Conservation (phyloP, 2,113 vertebrate species). For the Prunella himalayana region DNA sequence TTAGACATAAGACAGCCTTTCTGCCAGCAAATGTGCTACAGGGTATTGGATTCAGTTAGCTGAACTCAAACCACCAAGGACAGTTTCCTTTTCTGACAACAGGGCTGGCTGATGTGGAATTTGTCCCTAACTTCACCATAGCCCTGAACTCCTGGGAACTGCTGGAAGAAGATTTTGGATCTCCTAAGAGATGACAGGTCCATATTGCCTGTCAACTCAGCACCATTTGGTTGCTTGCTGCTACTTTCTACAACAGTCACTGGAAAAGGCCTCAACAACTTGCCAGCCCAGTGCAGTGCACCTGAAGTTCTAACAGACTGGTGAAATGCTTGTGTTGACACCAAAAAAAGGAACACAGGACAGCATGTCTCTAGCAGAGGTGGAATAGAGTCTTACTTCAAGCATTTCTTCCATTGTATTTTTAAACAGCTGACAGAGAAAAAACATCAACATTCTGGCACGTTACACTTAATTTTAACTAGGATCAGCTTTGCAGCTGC, state of each 20-base stretch:
- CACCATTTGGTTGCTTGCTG: not conserved
- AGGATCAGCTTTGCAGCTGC: not conserved
- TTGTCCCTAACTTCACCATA: not conserved
- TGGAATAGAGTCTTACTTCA: not conserved
- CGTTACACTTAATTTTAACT: not conserved
- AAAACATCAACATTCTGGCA: not conserved
- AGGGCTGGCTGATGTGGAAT: not conserved
- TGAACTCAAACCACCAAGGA: not conserved
- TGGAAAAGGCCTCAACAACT: not conserved
- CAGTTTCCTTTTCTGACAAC: not conserved
- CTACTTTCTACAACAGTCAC: not conserved
- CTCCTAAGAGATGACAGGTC: not conserved
- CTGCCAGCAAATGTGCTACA: not conserved
- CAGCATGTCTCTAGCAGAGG: not conserved
- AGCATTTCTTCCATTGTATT: not conserved
- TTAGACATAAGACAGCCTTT: not conserved
- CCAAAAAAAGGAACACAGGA: not conserved
- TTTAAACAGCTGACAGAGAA: not conserved
- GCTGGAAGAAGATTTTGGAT: not conserved
- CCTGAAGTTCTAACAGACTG: not conserved
- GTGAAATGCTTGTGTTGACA: not conserved
- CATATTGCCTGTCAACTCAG: not conserved
- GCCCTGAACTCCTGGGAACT: not conserved
- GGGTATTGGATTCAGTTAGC: not conserved
- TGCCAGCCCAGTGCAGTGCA: not conserved